Evolutionary conservation across 2,113 vertebrate species (phyloP).

Genomic region (Sciurus niger): DNA sequence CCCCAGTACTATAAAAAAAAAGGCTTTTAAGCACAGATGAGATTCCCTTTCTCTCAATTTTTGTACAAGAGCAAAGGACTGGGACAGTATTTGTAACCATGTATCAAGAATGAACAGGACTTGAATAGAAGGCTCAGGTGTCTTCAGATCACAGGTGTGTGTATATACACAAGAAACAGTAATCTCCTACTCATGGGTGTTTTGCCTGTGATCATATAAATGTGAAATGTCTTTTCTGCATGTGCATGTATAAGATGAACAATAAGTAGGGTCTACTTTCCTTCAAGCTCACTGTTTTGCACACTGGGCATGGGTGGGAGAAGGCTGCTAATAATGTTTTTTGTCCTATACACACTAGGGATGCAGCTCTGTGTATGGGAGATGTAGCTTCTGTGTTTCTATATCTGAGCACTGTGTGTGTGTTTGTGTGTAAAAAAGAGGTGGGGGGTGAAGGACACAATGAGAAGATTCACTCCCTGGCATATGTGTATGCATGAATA

Average conservation of each 20-base stretch:
- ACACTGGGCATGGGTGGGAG: not conserved
- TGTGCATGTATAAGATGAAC: not conserved
- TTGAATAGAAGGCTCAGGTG: not conserved
- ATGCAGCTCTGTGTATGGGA: not conserved
- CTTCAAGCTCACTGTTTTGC: not conserved
- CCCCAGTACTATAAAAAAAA: not conserved
- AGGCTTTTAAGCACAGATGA: constrained; percentile 7
- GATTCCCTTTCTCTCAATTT: constrained; percentile 8
- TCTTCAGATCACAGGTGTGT: not conserved
- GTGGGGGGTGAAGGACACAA: not conserved
- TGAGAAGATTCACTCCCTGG: not conserved
- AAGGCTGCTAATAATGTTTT: not conserved
- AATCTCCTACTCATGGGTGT: not conserved
- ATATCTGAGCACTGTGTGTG: not conserved
- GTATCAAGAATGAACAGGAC: not conserved
- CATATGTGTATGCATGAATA: not conserved
- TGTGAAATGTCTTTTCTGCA: not conserved
- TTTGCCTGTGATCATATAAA: not conserved
- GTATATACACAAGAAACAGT: not conserved
- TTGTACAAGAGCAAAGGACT: not conserved
- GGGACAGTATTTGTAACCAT: not conserved
- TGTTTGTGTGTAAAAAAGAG: too few species aligned
- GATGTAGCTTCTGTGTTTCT: not conserved
- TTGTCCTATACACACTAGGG: not conserved
- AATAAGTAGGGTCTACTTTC: not conserved